Percentiles rank a stretch among this genome's conserved stretches.
Evolutionary conservation across 2,888 invertebrate genomes (phyloP).

Genomic region (Dryobota labecula): DNA sequence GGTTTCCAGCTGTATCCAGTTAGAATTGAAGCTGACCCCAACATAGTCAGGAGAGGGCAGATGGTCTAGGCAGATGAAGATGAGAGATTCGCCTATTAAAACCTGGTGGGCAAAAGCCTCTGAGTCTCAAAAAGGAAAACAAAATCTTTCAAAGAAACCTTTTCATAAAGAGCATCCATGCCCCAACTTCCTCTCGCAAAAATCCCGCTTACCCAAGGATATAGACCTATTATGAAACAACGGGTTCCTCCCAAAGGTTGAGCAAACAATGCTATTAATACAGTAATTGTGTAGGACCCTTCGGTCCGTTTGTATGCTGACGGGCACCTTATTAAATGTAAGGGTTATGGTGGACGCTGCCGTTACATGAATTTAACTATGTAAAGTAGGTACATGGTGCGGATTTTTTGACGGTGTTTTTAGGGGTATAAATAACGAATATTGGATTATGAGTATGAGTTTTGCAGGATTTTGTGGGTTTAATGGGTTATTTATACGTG

Average conservation of each 20-base stretch:
- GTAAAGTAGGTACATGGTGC: not conserved
- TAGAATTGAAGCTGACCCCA: not conserved
- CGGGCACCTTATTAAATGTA: conserved; percentile 65
- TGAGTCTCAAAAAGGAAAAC: not conserved
- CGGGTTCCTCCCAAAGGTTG: conserved; percentile 23
- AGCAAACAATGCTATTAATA: conserved; percentile 62
- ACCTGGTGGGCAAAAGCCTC: not conserved
- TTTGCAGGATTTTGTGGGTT: conserved; percentile 14
- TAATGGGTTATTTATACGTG: not conserved
- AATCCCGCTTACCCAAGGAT: conserved; percentile 16
- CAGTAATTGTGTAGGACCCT: conserved; percentile 53
- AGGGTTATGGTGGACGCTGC: conserved; percentile 45
- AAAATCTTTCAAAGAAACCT: not conserved
- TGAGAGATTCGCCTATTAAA: not conserved
- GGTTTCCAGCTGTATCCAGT: not conserved
- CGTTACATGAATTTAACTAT: conserved; percentile 52
- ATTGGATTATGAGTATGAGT: not conserved
- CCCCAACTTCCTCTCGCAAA: not conserved
- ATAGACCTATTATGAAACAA: conserved; percentile 27
- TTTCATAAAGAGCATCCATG: conserved; percentile 8
- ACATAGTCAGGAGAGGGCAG: not conserved
- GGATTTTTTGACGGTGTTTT: conserved; percentile 24
- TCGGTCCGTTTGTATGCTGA: conserved; percentile 60
- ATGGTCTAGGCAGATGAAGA: too few species aligned
- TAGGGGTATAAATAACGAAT: conserved; percentile 1